Evolutionary conservation across 2,113 vertebrate genomes (phyloP), one percentile per base, ranked within the genome.

Genomic region (Raphicerus campestris): DNA sequence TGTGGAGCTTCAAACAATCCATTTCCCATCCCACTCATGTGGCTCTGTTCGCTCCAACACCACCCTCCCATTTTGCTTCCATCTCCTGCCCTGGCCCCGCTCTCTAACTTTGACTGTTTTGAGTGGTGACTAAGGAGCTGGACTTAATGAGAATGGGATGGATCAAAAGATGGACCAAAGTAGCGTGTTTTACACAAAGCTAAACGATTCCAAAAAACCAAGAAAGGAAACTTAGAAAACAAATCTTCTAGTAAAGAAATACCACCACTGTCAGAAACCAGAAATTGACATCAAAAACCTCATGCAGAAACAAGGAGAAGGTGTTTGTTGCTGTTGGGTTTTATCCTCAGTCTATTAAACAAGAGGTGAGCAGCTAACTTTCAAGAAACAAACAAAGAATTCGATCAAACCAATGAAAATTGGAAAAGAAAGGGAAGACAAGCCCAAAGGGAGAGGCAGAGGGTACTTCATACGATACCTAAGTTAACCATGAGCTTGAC

Each of bases 401-500:
- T 97, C 98, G 98, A 97, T 96, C 97, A 98, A 98, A 99, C 77
- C 94, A 98, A 98, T 96, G 84, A 96, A 89, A 96, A 98, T 89
- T 95, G 89, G 95, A 84, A 96, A 97, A 93, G 96, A 93, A 97
- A 98, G 96, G 97, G 97, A 96, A 98, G 98, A 99, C 99, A 98
- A 98, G 98, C 98, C 98, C 98, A 98, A 97, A 98, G 49, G 83
- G 78, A 98, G 85, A 97, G 95, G 93, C 96, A 92, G 94, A 95
- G 97, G 95, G 81, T 89, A 94, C 97, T 98, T 86, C 93, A 99
- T 99, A 99, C 99, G 96, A 99, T 99, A 99, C 99, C 99, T 99
- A 99, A 96, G 98, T 99, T 99, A 98, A 99, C 99, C 98, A 99
- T 99, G 92, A 99, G 99, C 97, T 99, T 99, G 98, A 99, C 99